Percentiles rank a stretch among this genome's conserved stretches.
Conservation (phyloP, 2,797 vertebrate genomes). For the Sardinella longiceps region DNA sequence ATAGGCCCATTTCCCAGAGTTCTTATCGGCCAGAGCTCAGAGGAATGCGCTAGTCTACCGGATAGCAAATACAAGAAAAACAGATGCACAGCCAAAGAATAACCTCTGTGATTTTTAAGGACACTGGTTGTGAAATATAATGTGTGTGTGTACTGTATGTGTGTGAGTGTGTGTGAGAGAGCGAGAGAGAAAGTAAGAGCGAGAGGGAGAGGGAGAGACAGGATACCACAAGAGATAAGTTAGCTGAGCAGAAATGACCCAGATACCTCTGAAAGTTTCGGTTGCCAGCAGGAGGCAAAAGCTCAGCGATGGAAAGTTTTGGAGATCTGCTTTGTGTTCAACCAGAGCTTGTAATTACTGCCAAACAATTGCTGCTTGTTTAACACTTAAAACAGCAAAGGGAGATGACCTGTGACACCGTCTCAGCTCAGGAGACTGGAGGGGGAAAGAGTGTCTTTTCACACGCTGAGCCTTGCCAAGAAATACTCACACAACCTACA, state of each 20-base stretch:
- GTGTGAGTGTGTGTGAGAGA: not conserved
- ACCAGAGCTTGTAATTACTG: slow-evolving; percentile 22
- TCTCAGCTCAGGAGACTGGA: not conserved
- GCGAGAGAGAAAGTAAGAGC: not conserved
- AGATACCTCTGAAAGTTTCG: slow-evolving; percentile 27
- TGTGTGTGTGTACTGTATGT: not conserved
- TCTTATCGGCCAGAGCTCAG: not conserved
- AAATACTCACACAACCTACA: not conserved
- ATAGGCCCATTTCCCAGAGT: slow-evolving; percentile 2
- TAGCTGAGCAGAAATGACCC: slow-evolving; percentile 24
- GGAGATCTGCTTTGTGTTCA: slow-evolving; percentile 10
- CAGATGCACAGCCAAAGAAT: slow-evolving; percentile 4
- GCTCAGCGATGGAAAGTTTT: slow-evolving; percentile 15
- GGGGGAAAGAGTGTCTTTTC: not conserved
- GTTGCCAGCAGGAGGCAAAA: not conserved
- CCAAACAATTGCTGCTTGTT: slow-evolving; percentile 24
- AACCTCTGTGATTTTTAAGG: slow-evolving; percentile 22
- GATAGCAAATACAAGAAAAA: slow-evolving; percentile 13
- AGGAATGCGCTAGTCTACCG: slow-evolving; percentile 27
- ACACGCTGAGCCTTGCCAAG: not conserved
- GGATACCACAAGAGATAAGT: slow-evolving; percentile 27
- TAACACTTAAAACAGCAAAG: slow-evolving; percentile 29
- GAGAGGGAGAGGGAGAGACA: not conserved
- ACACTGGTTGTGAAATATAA: not conserved
- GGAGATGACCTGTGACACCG: not conserved